Base-by-base conservation (phyloP, 92 coral and sea anemone species). In the Diadumene lineata region DNA sequence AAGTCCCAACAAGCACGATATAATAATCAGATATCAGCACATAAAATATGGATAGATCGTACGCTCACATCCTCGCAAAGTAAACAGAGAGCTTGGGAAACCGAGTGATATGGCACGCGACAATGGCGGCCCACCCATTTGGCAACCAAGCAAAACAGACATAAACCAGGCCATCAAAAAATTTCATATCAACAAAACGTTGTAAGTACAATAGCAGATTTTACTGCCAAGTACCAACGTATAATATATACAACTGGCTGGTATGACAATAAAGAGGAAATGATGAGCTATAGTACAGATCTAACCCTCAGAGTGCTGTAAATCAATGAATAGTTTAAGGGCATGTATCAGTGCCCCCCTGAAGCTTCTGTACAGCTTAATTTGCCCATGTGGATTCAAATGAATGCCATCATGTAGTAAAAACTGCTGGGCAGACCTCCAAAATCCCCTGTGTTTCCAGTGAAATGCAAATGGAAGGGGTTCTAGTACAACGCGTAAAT, bases 341-440 rank as follows among this genome's bases (percentile, higher is more conserved):
- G 66, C 34, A 30, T 73, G 68, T 29, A 72, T n/a, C 16, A 64
- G 29, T 22, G 79, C 79, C 66, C 79, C 79, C 66, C 74, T 56
- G 28, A 73, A 63, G 57, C 85, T 81, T 72, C 79, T 56, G 65
- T 81, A 66, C 29, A 81, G 74, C 43, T 72, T 73, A 21, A 43
- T 60, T 46, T 72, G 74, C 21, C 79, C 61, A 23, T 27, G 16
- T n/a, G 34, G 24, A 50, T 65, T 81, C 31, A 81, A 70, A 73
- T 73, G 75, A 17, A 80, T 73, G n/a, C 79, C 73, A 51, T 71
- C 60, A 43, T 27, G 50, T 31, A 50, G 21, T 23, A 61, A 24
- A 44, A 62, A 50, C 31, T 34, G 31, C 16, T 6, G 23, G 56
- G 57, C 16, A 23, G 79, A 10, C 24, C 44, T 32, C 68, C 75